Evolutionary conservation across 2,888 invertebrate genomes (phyloP).

Genomic region (Conops quadrifasciatus): DNA sequence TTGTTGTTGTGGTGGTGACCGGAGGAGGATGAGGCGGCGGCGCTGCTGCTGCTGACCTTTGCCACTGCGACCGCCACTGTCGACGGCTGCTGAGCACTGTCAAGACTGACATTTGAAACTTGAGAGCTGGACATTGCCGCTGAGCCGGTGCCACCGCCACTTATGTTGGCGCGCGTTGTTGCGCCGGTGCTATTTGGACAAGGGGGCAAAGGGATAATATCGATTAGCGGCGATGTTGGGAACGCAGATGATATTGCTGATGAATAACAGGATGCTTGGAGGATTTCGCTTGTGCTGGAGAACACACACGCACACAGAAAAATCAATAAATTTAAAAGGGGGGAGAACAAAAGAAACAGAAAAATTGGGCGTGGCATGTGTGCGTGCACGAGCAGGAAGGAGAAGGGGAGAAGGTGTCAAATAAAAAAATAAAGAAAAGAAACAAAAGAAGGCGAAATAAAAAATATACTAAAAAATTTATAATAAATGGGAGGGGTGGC

Average conservation of each 20-base stretch:
- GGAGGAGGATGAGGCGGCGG: conserved; percentile 35
- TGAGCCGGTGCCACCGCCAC: neutral
- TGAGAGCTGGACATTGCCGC: conserved; percentile 23
- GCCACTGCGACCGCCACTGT: too few relatives aligned
- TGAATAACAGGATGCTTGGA: conserved; percentile 28
- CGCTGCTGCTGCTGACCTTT: neutral
- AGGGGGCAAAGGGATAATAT: conserved; percentile 43
- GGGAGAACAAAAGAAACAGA: neutral
- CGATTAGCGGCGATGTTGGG: conserved; percentile 41
- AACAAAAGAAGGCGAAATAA: neutral
- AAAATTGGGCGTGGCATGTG: too few relatives aligned
- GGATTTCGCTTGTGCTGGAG: conserved; percentile 28
- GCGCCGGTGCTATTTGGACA: conserved; percentile 47
- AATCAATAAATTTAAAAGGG: neutral
- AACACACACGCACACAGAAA: too few relatives aligned
- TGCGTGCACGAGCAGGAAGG: neutral
- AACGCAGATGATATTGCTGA: conserved; percentile 37
- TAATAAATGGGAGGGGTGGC: too few relatives aligned
- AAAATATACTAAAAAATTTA: too few relatives aligned
- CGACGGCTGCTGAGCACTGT: conserved; percentile 13
- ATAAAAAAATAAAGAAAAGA: neutral
- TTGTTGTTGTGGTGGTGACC: too few relatives aligned
- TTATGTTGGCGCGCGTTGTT: conserved; percentile 22
- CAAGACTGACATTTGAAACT: conserved; percentile 15
- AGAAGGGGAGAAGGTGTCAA: neutral